phyloP scores from a whole-genome alignment of 1,140 invertebrate genomes.

The Drosophila nebulosa region DNA sequence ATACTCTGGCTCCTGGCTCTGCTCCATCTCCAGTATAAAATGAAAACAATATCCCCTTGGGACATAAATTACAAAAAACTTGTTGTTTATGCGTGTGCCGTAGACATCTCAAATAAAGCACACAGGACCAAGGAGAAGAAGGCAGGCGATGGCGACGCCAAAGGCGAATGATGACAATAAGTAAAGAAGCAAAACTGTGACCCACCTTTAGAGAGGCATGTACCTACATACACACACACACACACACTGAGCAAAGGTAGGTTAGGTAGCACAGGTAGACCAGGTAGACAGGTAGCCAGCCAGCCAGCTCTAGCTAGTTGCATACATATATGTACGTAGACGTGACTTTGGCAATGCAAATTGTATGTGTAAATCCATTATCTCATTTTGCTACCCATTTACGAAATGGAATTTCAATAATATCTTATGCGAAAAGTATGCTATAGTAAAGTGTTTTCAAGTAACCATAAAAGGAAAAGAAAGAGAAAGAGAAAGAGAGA shows the following conservation, averaged over 20 bases:
- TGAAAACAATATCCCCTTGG: slow-evolving; percentile 62
- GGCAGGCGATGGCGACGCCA: not conserved
- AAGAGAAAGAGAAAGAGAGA: no score
- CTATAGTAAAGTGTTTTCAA: not conserved
- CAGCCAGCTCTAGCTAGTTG: not conserved
- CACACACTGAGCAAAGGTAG: no score
- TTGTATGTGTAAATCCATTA: not conserved
- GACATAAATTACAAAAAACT: slow-evolving; percentile 69
- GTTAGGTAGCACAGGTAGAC: no score
- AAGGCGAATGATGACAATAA: not conserved
- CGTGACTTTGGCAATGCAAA: not conserved
- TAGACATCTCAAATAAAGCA: slow-evolving; percentile 57
- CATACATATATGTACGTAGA: not conserved
- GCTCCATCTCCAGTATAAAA: slow-evolving; percentile 39
- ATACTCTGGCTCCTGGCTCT: no score
- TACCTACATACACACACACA: no score
- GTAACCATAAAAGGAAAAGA: no score
- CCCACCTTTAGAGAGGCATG: not conserved
- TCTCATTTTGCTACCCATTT: not conserved
- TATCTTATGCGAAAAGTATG: not conserved
- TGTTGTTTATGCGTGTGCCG: slow-evolving; percentile 50
- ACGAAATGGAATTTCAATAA: not conserved
- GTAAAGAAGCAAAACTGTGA: not conserved
- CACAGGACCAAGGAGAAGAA: slow-evolving; percentile 34
- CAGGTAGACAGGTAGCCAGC: no score